Evolutionary conservation across 2,113 vertebrate species (phyloP), one percentile per base, ranked within the genome.

Genomic region (Neolamprologus brichardi): DNA sequence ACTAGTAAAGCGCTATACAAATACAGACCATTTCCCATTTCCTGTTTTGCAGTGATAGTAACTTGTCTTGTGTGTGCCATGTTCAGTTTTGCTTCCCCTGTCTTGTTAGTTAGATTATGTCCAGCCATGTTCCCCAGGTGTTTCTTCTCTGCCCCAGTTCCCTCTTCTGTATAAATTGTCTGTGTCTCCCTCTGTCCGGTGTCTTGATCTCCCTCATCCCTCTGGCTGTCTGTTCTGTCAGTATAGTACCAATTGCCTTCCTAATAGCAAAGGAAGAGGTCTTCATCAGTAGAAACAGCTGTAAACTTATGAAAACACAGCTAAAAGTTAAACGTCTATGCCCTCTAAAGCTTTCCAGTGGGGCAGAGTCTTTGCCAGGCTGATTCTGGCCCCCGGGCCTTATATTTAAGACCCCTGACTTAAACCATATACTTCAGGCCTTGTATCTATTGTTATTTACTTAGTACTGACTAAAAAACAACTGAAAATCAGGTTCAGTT

Each of bases 1-100:
- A 20, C 51, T 52, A 4, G 51, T 2, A 53, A 53, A 11, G 51
- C 9, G 5, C 51, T 53, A 11, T 11, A 53, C 1, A 53, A 6
- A 53, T 11, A 53, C 51, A 53, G n/a, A 0, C n/a, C n/a, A 52
- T 52, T 20, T 52, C 0, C 51, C 18, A 52, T 53, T 53, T 54
- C 20, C 0, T 56, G 20, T 56, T 56, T 56, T 56, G 20, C 1
- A 14, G 12, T 56, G 53, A 56, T 1, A 56, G 20, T 56, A 25
- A 3, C 20, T 56, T 25, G 12, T 25, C 53, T 23, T 25, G 53
- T 54, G 20, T 54, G 20, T 25, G 53, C 1, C 53, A 54, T 54
- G 1, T 54, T 54, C 12, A 54, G 12, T 14, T 54, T 54, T 25
- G 12, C 53, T 54, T 25, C 53, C 6, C 53, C 12, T 25, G 53